phyloP scores from a whole-genome alignment of 2,888 invertebrate species.

The Cotesia congregata region DNA sequence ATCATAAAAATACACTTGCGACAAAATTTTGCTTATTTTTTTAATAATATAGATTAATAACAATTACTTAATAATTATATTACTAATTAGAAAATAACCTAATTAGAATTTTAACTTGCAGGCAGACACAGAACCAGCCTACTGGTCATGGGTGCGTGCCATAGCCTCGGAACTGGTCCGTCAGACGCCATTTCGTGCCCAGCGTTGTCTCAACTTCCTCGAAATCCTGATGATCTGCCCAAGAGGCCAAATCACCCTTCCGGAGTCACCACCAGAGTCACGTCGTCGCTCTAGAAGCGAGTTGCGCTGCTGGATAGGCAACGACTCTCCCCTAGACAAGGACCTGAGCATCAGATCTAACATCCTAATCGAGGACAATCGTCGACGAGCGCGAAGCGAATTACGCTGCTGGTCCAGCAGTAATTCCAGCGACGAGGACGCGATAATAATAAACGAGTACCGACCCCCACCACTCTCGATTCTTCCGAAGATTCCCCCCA shows the following conservation, averaged over 20 bases:
- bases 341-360: conserved; percentile 42
- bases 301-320: conserved; percentile 63
- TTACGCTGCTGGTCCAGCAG: conserved; percentile 67
- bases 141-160: conserved; percentile 82
- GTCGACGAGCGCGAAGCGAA: conserved; percentile 64
- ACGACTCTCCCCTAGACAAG: conserved; percentile 52
- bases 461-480: conserved; percentile 46
- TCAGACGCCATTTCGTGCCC: conserved; percentile 80
- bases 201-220: conserved; percentile 76
- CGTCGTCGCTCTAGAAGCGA: conserved; percentile 66
- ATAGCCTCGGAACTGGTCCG: conserved; percentile 82
- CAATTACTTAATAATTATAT: too few relatives aligned
- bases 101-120: conserved; percentile 63
- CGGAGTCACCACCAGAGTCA: conserved; percentile 70
- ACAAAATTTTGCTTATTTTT: too few relatives aligned
- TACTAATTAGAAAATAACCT: too few relatives aligned
- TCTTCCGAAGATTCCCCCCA: conserved; percentile 53
- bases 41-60: too few relatives aligned
- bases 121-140: conserved; percentile 79
- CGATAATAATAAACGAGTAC: conserved; percentile 39
- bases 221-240: conserved; percentile 78
- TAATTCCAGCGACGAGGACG: conserved; percentile 67
- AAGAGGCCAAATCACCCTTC: conserved; percentile 72
- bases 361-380: conserved; percentile 58
- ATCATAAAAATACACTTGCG: too few relatives aligned